Evolutionary conservation across 2,888 invertebrate genomes (phyloP).

Genomic region (Temnothorax rugatulus): DNA sequence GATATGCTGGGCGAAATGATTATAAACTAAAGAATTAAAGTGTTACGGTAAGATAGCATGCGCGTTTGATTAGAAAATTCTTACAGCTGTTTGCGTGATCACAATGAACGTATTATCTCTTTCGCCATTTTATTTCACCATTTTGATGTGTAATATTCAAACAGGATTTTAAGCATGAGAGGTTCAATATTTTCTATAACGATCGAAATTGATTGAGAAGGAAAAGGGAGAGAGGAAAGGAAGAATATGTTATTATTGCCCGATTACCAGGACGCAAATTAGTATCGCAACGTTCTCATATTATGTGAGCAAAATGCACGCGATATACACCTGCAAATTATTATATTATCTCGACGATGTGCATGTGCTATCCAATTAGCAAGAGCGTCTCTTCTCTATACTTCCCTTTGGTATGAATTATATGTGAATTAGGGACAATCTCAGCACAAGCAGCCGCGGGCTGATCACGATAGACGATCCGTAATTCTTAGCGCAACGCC

Average conservation of each 20-base stretch:
- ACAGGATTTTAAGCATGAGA: constrained; percentile 63
- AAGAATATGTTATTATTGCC: constrained; percentile 73
- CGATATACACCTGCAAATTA: constrained; percentile 71
- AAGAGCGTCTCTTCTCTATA: constrained; percentile 37
- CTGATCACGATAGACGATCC: constrained; percentile 53
- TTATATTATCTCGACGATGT: constrained; percentile 75
- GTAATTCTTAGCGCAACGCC: constrained; percentile 8
- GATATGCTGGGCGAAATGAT: background rate
- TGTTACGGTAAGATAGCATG: background rate
- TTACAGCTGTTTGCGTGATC: background rate
- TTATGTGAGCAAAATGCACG: constrained; percentile 31
- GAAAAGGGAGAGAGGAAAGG: constrained; percentile 43
- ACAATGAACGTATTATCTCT: constrained; percentile 26
- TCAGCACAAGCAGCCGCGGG: constrained; percentile 63
- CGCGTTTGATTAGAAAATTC: background rate
- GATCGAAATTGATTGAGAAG: constrained; percentile 72
- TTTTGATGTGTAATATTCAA: constrained; percentile 26
- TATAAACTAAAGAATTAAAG: constrained; percentile 15
- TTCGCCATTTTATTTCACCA: background rate
- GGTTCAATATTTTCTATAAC: constrained; percentile 61
- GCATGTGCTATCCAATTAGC: constrained; percentile 67
- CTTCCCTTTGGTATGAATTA: constrained; percentile 73
- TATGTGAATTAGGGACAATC: constrained; percentile 81
- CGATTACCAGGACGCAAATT: constrained; percentile 79
- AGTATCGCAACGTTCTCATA: constrained; percentile 70